Conservation (phyloP, 2,113 vertebrate species). For the Genyomyrus donnyi region DNA sequence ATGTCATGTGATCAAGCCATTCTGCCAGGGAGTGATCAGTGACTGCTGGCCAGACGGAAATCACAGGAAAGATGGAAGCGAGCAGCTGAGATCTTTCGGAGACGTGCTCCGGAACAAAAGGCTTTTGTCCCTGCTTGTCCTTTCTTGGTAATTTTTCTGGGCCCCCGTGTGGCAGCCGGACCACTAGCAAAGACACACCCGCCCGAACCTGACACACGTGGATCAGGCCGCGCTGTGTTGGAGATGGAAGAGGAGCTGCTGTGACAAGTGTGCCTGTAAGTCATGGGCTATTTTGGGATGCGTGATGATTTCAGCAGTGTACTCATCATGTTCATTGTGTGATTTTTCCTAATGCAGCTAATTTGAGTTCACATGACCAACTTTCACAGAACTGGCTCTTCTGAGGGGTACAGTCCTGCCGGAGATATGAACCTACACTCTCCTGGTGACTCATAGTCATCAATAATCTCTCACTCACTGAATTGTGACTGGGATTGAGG, state of each 20-base stretch:
- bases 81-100: not conserved
- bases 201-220: not conserved
- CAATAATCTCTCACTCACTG: not conserved
- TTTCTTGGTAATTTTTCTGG: not conserved
- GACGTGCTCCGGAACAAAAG: not conserved
- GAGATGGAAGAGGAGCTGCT: not conserved
- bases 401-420: not conserved
- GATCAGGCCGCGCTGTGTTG: not conserved
- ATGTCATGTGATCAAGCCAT: not conserved
- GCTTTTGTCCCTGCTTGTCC: not conserved
- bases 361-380: not conserved
- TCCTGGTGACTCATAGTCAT: not conserved
- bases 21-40: not conserved
- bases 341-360: not conserved
- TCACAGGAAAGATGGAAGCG: not conserved
- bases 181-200: not conserved
- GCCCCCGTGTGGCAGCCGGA: not conserved
- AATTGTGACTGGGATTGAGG: not conserved
- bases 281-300: not conserved
- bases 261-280: not conserved
- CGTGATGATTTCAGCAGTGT: not conserved
- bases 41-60: not conserved
- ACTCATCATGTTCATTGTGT: not conserved
- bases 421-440: not conserved
- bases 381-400: not conserved